These are phyloP conservation scores for zebrafish (Danio rerio) DNA, from an alignment of 2,113 vertebrate genomes.

Conservation along the genomic window DNA sequence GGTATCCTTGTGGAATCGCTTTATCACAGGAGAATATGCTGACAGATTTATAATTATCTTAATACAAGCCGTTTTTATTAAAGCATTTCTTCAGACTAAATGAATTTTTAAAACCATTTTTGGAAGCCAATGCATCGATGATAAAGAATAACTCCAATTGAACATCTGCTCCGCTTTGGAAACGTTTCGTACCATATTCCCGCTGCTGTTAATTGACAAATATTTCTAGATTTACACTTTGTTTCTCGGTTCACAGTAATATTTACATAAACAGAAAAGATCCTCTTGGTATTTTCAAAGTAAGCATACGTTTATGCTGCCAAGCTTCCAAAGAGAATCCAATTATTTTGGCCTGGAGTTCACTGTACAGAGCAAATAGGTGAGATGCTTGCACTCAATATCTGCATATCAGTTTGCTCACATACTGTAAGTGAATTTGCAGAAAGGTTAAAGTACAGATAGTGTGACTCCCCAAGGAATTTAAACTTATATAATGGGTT, in stretches of 20 bases:
- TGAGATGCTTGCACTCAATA: background rate
- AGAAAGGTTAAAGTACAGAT: background rate
- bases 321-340: conserved; percentile 11
- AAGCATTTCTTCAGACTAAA: conserved; percentile 9
- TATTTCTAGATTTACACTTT: conserved; percentile 33
- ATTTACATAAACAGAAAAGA: conserved; percentile 17
- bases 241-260: conserved; percentile 32
- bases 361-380: background rate
- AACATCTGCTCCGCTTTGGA: conserved; percentile 32
- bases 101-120: conserved; percentile 22
- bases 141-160: conserved; percentile 10
- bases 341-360: conserved; percentile 1
- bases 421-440: background rate
- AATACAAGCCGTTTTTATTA: background rate
- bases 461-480: conserved; percentile 5
- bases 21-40: conserved; percentile 14
- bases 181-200: conserved; percentile 36
- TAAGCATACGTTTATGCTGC: conserved; percentile 1
- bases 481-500: background rate
- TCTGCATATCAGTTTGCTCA: background rate
- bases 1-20: background rate
- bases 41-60: conserved; percentile 42
- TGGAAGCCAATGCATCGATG: conserved; percentile 2
- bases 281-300: conserved; percentile 33
- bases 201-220: conserved; percentile 33